phyloP scores from a whole-genome alignment of 2,888 invertebrate genomes.

The Thumatha senex region DNA sequence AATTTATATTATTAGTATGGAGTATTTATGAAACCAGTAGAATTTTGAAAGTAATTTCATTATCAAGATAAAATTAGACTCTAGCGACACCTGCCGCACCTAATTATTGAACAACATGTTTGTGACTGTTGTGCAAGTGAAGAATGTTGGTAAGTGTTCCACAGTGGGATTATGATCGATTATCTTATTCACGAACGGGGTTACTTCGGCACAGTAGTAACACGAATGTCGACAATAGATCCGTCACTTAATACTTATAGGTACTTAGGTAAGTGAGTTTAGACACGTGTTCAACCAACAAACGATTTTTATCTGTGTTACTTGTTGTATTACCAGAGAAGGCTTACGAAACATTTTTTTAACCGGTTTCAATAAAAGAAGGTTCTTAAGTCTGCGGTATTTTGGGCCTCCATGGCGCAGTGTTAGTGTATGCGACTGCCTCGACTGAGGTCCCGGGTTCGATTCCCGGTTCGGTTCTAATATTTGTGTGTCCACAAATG shows the following conservation, averaged over 20 bases:
- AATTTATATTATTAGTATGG: too few relatives aligned
- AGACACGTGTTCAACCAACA: conserved; percentile 7
- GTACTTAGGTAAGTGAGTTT: not conserved
- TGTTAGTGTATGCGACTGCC: too few relatives aligned
- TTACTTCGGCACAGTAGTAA: conserved; percentile 26
- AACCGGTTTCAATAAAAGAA: not conserved
- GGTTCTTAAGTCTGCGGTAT: not conserved
- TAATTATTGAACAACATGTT: not conserved
- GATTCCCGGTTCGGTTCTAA: too few relatives aligned
- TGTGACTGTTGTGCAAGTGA: conserved; percentile 35
- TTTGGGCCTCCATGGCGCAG: not conserved
- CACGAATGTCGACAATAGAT: conserved; percentile 24
- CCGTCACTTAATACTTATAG: conserved; percentile 10
- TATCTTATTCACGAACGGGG: conserved; percentile 49
- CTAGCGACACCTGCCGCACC: not conserved
- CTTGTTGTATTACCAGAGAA: not conserved
- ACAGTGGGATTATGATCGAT: conserved; percentile 42
- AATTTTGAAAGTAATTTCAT: too few relatives aligned
- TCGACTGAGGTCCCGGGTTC: too few relatives aligned
- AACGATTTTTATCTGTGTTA: not conserved
- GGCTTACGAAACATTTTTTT: not conserved
- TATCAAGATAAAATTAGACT: too few relatives aligned
- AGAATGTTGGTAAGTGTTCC: conserved; percentile 20
- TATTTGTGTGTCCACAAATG: too few relatives aligned
- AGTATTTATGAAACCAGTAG: too few relatives aligned